Conservation (phyloP, 1,140 invertebrate species). For the Tetranychus urticae region DNA sequence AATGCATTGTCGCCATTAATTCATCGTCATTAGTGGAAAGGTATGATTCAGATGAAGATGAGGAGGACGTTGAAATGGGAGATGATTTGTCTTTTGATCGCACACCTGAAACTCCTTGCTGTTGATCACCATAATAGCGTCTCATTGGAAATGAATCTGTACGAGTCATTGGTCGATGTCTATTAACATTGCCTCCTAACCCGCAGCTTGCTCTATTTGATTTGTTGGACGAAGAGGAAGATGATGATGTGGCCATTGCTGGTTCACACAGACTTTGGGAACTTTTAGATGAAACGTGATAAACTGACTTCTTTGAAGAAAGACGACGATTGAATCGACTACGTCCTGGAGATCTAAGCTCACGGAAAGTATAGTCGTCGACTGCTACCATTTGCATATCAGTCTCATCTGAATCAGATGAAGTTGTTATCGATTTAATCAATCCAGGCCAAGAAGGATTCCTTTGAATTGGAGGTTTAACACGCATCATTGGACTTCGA, state of each 20-base stretch:
- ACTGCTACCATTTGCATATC: background rate
- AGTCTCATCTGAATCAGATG: constrained; percentile 1
- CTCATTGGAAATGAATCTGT: background rate
- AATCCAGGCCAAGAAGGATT: constrained; percentile 3
- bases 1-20: background rate
- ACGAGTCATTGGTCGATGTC: background rate
- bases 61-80: background rate
- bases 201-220: background rate
- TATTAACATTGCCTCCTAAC: background rate
- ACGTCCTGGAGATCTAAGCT: background rate
- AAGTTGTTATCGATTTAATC: background rate
- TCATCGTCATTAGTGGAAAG: background rate
- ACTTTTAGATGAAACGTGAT: background rate
- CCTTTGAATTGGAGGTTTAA: background rate
- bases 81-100: background rate
- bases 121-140: background rate
- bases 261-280: background rate
- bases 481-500: background rate
- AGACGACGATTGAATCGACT: background rate
- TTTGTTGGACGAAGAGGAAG: background rate
- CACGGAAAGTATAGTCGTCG: background rate
- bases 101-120: background rate
- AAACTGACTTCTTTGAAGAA: background rate
- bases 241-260: background rate
- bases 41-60: background rate